phyloP scores from a whole-genome alignment of 1,140 invertebrate species.

The Cydia amplana region DNA sequence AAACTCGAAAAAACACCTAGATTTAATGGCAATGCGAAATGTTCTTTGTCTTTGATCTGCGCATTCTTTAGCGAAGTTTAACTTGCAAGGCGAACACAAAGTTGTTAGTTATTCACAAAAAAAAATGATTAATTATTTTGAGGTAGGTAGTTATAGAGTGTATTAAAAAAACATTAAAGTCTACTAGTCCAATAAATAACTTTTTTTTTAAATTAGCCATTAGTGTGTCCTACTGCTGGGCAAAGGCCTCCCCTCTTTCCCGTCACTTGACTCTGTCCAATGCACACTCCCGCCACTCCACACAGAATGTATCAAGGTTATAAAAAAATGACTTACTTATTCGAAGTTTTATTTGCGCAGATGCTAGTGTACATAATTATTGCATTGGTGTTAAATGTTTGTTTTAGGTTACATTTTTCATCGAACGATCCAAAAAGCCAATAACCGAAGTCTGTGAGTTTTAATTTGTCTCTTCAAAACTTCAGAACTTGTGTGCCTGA shows the following conservation, averaged over 20 bases:
- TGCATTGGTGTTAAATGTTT: conserved; percentile 21
- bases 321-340: too few relatives aligned
- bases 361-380: background rate
- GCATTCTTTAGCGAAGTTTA: conserved; percentile 11
- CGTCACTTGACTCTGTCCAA: too few relatives aligned
- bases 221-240: too few relatives aligned
- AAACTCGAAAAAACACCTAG: background rate
- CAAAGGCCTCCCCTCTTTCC: too few relatives aligned
- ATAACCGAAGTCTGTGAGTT: too few relatives aligned
- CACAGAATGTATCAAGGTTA: too few relatives aligned
- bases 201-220: too few relatives aligned
- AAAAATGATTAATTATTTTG: background rate
- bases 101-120: background rate
- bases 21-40: conserved; percentile 28
- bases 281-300: too few relatives aligned
- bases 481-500: background rate
- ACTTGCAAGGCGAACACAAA: background rate
- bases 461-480: background rate
- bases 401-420: conserved; percentile 30
- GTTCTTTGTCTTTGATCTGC: conserved; percentile 1
- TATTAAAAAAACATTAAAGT: too few relatives aligned
- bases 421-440: too few relatives aligned
- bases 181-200: too few relatives aligned
- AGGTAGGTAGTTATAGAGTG: too few relatives aligned
- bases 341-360: background rate